These are phyloP conservation scores for Paradisaea rubra DNA, from an alignment of 2,113 vertebrate genomes.

Conservation along the genomic window DNA sequence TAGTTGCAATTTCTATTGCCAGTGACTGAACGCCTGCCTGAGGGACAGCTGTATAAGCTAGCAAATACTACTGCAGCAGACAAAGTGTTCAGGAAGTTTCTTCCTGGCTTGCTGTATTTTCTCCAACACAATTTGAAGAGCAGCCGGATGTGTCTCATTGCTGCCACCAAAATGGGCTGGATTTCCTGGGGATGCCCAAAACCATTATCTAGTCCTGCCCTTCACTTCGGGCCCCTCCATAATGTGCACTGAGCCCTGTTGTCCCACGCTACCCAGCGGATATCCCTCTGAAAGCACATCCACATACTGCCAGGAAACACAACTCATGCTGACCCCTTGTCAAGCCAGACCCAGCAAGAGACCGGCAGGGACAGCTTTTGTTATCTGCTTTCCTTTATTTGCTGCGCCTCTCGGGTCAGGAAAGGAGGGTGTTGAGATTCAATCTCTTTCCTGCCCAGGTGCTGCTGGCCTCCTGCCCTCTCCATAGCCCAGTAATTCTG, in stretches of 20 bases:
- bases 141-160: not conserved
- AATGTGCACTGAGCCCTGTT: rapidly evolving
- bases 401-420: not conserved
- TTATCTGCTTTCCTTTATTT: conserved; percentile 1
- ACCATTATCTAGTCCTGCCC: not conserved
- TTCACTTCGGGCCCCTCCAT: rapidly evolving
- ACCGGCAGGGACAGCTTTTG: not conserved
- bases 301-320: conserved; percentile 11
- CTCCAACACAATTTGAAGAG: not conserved
- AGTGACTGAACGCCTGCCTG: not conserved
- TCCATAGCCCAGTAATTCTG: not conserved
- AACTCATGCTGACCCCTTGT: not conserved
- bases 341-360: rapidly evolving
- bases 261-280: not conserved
- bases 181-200: not conserved
- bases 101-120: not conserved
- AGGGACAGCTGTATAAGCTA: not conserved
- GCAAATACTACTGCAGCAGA: not conserved
- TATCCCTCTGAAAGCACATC: not conserved
- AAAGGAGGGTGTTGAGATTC: not conserved
- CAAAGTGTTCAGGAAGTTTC: not conserved
- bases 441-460: conserved; percentile 41
- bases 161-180: not conserved
- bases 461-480: not conserved
- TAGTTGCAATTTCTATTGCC: not conserved